phyloP scores from a whole-genome alignment of 2,888 invertebrate species.

The Chloromyia formosa region DNA sequence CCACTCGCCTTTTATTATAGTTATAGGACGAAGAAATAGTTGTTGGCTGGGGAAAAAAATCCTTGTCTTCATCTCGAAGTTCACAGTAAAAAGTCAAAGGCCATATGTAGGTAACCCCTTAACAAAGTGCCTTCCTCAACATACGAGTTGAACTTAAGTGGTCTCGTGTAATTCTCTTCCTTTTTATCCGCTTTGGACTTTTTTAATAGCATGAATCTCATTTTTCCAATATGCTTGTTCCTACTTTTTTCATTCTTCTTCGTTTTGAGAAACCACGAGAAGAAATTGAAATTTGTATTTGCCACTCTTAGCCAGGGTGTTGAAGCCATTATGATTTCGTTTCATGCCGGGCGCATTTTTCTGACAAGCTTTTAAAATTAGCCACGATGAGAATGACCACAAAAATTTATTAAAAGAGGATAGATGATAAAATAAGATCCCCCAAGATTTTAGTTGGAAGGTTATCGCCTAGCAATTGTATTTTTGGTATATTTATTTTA shows the following conservation, averaged over 20 bases:
- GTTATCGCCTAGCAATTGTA: no score
- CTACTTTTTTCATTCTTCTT: not conserved
- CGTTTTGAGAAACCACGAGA: not conserved
- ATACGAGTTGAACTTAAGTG: constrained; percentile 21
- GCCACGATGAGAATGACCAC: not conserved
- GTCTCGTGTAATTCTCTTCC: constrained; percentile 11
- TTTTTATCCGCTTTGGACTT: not conserved
- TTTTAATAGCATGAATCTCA: constrained; percentile 37
- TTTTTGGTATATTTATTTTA: no score
- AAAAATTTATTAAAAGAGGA: constrained; percentile 11
- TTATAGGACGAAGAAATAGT: constrained; percentile 8
- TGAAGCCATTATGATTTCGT: not conserved
- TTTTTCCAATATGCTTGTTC: constrained; percentile 10
- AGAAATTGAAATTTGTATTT: constrained; percentile 33
- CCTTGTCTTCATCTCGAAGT: not conserved
- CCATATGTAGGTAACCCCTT: constrained; percentile 16
- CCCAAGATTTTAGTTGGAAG: no score
- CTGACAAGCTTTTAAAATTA: constrained; percentile 30
- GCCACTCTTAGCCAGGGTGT: not conserved
- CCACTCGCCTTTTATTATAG: not conserved
- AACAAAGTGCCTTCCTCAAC: not conserved
- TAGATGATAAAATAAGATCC: no score
- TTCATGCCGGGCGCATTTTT: not conserved
- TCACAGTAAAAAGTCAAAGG: not conserved
- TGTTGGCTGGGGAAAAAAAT: not conserved